These are phyloP conservation scores for Luscinia luscinia DNA, from an alignment of 2,797 vertebrate genomes.

Conservation along the genomic window DNA sequence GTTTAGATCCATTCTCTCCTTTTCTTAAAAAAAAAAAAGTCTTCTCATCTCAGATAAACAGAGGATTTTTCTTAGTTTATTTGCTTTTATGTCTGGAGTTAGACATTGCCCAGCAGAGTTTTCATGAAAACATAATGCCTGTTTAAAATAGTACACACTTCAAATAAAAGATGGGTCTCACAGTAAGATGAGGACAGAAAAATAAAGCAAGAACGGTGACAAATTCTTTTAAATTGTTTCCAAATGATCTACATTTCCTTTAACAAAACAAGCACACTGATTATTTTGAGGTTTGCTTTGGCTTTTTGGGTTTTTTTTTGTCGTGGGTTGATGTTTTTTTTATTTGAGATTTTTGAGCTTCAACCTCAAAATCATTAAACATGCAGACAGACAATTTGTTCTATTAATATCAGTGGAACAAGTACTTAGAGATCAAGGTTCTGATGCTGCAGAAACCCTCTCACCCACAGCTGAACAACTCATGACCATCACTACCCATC, in stretches of 20 bases:
- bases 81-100: conserved; percentile 34
- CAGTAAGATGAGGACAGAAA: background rate
- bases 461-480: background rate
- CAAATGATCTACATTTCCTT: background rate
- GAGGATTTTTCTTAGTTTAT: conserved; percentile 4
- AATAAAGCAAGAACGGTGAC: background rate
- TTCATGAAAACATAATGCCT: background rate
- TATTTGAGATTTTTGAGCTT: background rate
- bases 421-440: background rate
- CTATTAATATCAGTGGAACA: background rate
- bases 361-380: background rate
- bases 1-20: background rate
- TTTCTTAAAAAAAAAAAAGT: background rate
- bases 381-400: background rate
- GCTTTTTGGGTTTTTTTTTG: background rate
- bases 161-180: conserved; percentile 8
- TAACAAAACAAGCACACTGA: background rate
- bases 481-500: fast-evolving
- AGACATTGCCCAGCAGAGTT: background rate
- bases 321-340: background rate
- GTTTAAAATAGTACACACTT: conserved; percentile 3
- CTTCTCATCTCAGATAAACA: conserved; percentile 22
- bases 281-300: background rate
- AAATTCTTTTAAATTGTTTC: conserved; percentile 9
- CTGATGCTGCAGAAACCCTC: background rate